Percentiles rank a stretch among this genome's conserved stretches.
These are phyloP conservation scores for Oligia latruncula DNA, from an alignment of 2,888 invertebrate genomes.

Conservation along the genomic window DNA sequence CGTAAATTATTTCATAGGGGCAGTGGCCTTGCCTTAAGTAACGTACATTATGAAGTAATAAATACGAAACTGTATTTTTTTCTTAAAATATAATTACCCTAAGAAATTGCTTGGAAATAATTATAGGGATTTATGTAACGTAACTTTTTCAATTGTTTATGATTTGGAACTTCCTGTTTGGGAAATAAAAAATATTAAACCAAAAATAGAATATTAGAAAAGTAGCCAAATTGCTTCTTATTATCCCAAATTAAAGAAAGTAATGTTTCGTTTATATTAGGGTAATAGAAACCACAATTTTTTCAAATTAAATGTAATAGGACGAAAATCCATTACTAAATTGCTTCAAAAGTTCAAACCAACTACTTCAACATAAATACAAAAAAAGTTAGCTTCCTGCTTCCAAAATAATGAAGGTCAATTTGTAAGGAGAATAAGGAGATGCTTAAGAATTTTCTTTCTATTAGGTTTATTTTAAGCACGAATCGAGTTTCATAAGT, in stretches of 20 bases:
- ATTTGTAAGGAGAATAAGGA: background rate
- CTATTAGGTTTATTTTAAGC: background rate
- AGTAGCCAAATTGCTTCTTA: constrained; percentile 35
- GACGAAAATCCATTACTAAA: constrained; percentile 32
- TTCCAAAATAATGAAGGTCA: background rate
- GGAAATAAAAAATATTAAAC: constrained; percentile 25
- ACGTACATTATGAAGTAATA: constrained; percentile 79
- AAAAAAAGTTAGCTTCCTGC: constrained; percentile 18
- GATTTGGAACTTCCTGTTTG: constrained; percentile 57
- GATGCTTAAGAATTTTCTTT: background rate
- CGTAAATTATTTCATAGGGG: constrained; percentile 88
- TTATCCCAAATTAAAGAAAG: constrained; percentile 53
- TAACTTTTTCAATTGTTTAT: constrained; percentile 52
- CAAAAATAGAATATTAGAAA: constrained; percentile 9
- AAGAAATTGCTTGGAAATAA: constrained; percentile 56
- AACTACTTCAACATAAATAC: background rate
- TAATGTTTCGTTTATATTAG: constrained; percentile 25
- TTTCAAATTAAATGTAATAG: constrained; percentile 45
- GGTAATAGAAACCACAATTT: constrained; percentile 51
- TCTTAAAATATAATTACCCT: constrained; percentile 62
- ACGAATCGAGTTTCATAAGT: background rate
- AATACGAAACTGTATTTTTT: constrained; percentile 74
- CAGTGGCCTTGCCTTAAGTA: constrained; percentile 83
- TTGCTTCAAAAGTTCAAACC: constrained; percentile 17
- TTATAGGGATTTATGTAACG: constrained; percentile 60